Evolutionary conservation across 1,140 invertebrate genomes (phyloP).

Genomic region (Amyelois transitella): DNA sequence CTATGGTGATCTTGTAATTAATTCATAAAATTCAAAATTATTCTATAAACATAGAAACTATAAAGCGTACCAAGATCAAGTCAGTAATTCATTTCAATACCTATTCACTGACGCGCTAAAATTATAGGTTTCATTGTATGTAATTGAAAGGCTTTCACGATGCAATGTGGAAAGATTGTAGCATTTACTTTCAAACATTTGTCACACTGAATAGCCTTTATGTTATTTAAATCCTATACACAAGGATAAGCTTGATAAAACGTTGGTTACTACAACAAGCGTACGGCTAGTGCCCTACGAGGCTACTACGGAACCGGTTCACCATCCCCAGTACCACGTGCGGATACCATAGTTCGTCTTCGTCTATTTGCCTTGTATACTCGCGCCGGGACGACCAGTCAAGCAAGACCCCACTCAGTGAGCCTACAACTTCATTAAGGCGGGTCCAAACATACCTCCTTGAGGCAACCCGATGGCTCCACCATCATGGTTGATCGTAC

Average conservation of each 20-base stretch:
- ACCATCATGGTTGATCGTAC: neutral
- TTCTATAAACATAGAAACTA: too few species aligned
- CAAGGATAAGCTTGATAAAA: neutral
- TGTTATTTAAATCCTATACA: neutral
- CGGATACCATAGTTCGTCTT: conserved; percentile 54
- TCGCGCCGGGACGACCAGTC: conserved; percentile 10
- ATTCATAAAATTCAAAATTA: too few species aligned
- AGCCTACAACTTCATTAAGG: neutral
- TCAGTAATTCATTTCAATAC: neutral
- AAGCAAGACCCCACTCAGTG: conserved; percentile 5
- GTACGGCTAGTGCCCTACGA: conserved; percentile 57
- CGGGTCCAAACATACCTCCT: neutral
- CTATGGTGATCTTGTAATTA: too few species aligned
- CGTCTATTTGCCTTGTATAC: conserved; percentile 46
- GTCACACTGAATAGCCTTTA: neutral
- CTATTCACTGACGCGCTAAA: neutral
- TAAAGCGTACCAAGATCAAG: neutral
- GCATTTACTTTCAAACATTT: neutral
- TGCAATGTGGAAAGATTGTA: neutral
- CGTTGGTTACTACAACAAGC: conserved; percentile 13
- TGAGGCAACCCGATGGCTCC: neutral
- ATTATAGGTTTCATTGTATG: neutral
- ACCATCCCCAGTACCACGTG: conserved; percentile 47
- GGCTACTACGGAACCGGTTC: conserved; percentile 59
- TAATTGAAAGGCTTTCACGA: neutral